Evolutionary conservation across 35 echinoderm and acorn worm species (phyloP).

Genomic region (Anneissia japonica): DNA sequence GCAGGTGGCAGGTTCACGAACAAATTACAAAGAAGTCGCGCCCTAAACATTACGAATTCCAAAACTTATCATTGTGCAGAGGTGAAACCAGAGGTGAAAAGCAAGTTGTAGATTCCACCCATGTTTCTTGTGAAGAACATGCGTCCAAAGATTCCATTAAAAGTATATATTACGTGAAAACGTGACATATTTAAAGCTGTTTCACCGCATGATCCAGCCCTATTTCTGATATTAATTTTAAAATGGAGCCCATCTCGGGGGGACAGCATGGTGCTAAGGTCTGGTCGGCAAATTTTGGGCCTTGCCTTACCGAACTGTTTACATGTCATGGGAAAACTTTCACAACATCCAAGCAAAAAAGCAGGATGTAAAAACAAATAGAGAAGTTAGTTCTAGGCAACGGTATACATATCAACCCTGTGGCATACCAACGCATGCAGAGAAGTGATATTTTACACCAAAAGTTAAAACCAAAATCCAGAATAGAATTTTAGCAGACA

Average conservation of each 20-base stretch:
- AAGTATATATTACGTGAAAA: neutral
- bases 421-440: no score
- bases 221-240: neutral
- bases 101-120: no score
- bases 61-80: neutral
- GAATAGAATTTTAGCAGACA: no score
- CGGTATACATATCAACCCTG: neutral
- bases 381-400: neutral
- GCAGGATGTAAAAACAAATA: neutral
- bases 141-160: neutral
- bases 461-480: no score
- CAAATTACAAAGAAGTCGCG: no score
- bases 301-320: neutral
- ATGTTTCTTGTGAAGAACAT: neutral
- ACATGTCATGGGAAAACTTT: neutral
- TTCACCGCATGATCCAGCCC: neutral
- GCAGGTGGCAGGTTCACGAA: no score
- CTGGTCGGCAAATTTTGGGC: neutral
- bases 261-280: neutral
- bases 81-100: neutral
- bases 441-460: no score
- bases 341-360: neutral
- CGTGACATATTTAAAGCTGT: neutral
- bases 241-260: neutral
- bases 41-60: no score